A percentile compares a stretch with the other conserved stretches of the same genome.
Conservation (phyloP, 2,113 vertebrate species). For the Scomber colias region DNA sequence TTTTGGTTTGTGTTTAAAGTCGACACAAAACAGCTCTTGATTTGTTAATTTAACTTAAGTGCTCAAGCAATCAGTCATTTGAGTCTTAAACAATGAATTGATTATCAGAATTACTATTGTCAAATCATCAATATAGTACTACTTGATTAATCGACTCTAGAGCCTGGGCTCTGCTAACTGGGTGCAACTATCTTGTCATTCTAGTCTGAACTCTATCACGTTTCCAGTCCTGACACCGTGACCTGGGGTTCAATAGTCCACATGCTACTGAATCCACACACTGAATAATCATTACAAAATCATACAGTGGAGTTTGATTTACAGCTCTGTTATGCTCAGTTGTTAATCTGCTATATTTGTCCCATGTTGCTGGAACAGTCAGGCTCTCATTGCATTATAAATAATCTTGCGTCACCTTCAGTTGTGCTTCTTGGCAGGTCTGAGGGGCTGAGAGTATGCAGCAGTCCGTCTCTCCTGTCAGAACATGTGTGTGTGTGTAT, state of each 20-base stretch:
- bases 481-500: background rate
- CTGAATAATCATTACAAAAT: slow-evolving; percentile 3
- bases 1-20: too few relatives aligned
- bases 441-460: slow-evolving; percentile 12
- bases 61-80: too few relatives aligned
- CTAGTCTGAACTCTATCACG: too few relatives aligned
- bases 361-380: slow-evolving; percentile 17
- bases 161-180: too few relatives aligned
- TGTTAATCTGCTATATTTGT: slow-evolving; percentile 22
- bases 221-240: too few relatives aligned
- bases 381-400: slow-evolving; percentile 41
- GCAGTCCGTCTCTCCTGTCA: slow-evolving; percentile 3
- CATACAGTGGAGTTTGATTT: background rate
- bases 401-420: slow-evolving; percentile 40
- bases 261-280: background rate
- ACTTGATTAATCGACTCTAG: too few relatives aligned
- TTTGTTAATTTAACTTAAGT: too few relatives aligned
- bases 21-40: too few relatives aligned
- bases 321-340: background rate
- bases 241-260: background rate
- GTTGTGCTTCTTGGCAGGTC: slow-evolving; percentile 25
- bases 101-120: too few relatives aligned
- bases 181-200: too few relatives aligned
- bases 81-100: too few relatives aligned
- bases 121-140: too few relatives aligned